These are phyloP conservation scores for Sparus aurata DNA, from an alignment of 2,797 vertebrate species.

Conservation along the genomic window DNA sequence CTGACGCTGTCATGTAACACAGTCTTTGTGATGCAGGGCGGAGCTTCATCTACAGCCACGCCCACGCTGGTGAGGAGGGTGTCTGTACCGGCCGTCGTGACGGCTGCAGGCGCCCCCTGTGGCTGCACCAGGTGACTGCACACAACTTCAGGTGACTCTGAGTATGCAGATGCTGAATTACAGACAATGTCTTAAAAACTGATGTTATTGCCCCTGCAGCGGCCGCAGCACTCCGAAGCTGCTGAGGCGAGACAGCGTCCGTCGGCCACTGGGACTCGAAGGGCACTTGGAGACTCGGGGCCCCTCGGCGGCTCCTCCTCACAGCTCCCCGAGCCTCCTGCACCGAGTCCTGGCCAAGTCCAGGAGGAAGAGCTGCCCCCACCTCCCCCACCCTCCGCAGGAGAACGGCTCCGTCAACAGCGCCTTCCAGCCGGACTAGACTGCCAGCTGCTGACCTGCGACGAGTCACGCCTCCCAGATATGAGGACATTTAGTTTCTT, in stretches of 20 bases:
- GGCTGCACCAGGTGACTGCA: slow-evolving; percentile 59
- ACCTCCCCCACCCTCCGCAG: slow-evolving; percentile 71
- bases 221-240: slow-evolving; percentile 38
- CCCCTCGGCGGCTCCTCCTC: not conserved
- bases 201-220: slow-evolving; percentile 6
- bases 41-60: slow-evolving; percentile 9
- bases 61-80: slow-evolving; percentile 41
- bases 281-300: fast-evolving
- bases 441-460: not conserved
- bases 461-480: not conserved
- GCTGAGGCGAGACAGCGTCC: slow-evolving; percentile 45
- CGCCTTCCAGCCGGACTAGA: slow-evolving; percentile 51
- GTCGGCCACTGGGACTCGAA: not conserved
- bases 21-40: slow-evolving; percentile 22
- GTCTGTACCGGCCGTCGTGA: slow-evolving; percentile 5
- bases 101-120: slow-evolving; percentile 17
- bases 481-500: too few species aligned
- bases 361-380: slow-evolving; percentile 88
- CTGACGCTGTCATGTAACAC: not conserved
- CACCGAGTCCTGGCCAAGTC: slow-evolving; percentile 88
- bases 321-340: slow-evolving; percentile 82
- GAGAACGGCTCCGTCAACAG: slow-evolving; percentile 39
- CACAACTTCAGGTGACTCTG: too few species aligned
- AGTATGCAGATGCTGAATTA: too few species aligned
- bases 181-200: not conserved